Evolutionary conservation across 2,888 invertebrate genomes (phyloP).

Genomic region (Biston betularia): DNA sequence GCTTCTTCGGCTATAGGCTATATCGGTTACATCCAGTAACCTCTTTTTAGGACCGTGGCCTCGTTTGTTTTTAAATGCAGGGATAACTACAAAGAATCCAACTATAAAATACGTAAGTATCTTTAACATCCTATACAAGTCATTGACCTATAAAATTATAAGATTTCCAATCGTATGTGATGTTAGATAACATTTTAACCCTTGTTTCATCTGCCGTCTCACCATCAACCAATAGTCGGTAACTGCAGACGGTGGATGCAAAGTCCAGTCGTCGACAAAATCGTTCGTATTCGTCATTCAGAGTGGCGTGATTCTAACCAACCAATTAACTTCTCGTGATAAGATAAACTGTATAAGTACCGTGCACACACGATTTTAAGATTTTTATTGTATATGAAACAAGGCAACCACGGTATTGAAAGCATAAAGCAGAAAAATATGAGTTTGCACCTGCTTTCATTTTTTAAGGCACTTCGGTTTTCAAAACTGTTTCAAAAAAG

Average conservation of each 20-base stretch:
- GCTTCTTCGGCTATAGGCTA: too few relatives aligned
- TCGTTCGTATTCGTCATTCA: constrained; percentile 67
- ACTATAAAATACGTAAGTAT: not conserved
- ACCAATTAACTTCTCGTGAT: constrained; percentile 74
- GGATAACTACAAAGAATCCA: too few relatives aligned
- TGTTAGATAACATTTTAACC: constrained; percentile 44
- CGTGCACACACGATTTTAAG: constrained; percentile 44
- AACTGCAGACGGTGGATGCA: constrained; percentile 48
- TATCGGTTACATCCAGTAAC: too few relatives aligned
- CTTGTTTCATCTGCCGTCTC: constrained; percentile 34
- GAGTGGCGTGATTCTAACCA: constrained; percentile 77
- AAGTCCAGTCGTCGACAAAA: constrained; percentile 66
- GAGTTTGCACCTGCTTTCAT: too few relatives aligned
- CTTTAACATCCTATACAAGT: constrained; percentile 25
- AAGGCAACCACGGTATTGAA: not conserved
- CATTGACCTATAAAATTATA: constrained; percentile 41
- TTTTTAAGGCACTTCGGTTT: too few relatives aligned
- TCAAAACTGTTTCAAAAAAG: too few relatives aligned
- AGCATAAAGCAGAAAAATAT: too few relatives aligned
- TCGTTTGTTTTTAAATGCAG: too few relatives aligned
- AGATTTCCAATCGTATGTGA: constrained; percentile 31
- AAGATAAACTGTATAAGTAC: constrained; percentile 64
- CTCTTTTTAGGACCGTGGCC: too few relatives aligned
- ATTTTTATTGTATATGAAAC: constrained; percentile 10
- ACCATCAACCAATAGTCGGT: constrained; percentile 37